These are phyloP conservation scores for Plecturocebus donacophilus DNA, from an alignment of 2,113 vertebrate species.

Conservation along the genomic window DNA sequence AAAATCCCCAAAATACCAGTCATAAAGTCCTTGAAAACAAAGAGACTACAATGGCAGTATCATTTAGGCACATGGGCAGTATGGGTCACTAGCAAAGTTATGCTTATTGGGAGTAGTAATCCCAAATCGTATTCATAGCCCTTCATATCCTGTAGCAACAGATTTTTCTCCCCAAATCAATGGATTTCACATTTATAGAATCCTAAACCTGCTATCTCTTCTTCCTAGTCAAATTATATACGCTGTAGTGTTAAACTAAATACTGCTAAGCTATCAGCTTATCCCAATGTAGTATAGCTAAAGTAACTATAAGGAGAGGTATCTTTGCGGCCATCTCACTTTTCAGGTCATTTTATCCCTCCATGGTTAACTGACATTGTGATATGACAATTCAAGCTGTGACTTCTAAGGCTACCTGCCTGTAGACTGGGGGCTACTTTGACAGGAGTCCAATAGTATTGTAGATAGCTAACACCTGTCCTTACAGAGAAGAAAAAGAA, in stretches of 20 bases:
- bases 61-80: not conserved
- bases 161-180: not conserved
- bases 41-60: not conserved
- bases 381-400: not conserved
- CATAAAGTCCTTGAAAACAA: not conserved
- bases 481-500: not conserved
- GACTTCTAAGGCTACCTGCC: not conserved
- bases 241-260: not conserved
- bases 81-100: not conserved
- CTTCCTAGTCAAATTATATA: not conserved
- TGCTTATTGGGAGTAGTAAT: not conserved
- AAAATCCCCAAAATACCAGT: not conserved
- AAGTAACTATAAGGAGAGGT: not conserved
- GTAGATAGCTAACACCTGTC: not conserved
- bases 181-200: not conserved
- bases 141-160: conserved; percentile 19
- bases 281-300: not conserved
- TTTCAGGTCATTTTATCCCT: not conserved
- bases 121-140: not conserved
- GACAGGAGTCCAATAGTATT: not conserved
- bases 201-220: not conserved
- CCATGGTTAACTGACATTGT: not conserved
- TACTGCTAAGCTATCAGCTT: not conserved
- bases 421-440: not conserved
- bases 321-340: not conserved